Percentiles rank a stretch among this genome's conserved stretches.
phyloP scores from a whole-genome alignment of 2,797 vertebrate species.

The Phoeniculus purpureus region DNA sequence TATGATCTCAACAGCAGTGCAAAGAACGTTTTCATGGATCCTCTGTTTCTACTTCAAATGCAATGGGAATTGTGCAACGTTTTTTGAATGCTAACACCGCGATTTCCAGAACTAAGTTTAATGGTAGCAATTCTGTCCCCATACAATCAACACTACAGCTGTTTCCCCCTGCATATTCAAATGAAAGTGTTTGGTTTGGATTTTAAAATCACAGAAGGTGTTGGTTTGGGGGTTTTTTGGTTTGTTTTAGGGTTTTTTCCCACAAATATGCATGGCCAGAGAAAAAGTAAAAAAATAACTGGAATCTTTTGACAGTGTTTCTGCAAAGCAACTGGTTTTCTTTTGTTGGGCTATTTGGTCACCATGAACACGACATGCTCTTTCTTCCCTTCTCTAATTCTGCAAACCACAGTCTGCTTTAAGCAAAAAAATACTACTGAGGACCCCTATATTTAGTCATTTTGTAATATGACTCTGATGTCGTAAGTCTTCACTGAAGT shows the following conservation, averaged over 20 bases:
- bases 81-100: not conserved
- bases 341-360: not conserved
- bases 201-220: not conserved
- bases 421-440: not conserved
- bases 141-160: not conserved
- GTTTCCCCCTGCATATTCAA: not conserved
- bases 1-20: not conserved
- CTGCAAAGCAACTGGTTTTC: not conserved
- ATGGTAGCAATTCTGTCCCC: not conserved
- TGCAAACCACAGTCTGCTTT: not conserved
- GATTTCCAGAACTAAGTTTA: not conserved
- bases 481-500: not conserved
- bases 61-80: not conserved
- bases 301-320: not conserved
- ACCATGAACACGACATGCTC: not conserved
- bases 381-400: not conserved
- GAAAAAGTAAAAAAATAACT: not conserved
- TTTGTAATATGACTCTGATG: not conserved
- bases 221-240: too few species aligned
- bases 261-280: not conserved
- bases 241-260: not conserved
- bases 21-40: not conserved
- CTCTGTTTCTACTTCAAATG: not conserved
- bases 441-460: not conserved
- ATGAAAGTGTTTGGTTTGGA: not conserved